Conservation (phyloP, 2,888 invertebrate species). For the Ectemnius lituratus region DNA sequence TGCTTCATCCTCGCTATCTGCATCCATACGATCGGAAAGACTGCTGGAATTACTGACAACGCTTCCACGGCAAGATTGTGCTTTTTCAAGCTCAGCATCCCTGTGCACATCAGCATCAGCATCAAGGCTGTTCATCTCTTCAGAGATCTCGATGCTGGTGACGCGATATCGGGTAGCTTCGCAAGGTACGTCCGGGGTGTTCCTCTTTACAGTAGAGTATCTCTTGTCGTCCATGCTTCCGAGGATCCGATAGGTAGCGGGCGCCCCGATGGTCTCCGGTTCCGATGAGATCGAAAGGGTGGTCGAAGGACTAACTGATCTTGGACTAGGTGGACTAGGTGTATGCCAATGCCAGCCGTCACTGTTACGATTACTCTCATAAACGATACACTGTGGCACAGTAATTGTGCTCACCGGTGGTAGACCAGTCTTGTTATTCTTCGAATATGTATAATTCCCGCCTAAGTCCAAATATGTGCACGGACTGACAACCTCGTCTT, state of each 20-base stretch:
- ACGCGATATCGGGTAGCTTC: conserved; percentile 20
- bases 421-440: conserved; percentile 63
- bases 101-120: conserved; percentile 25
- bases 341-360: conserved; percentile 77
- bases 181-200: conserved; percentile 9
- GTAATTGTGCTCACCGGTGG: conserved; percentile 67
- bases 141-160: conserved; percentile 42
- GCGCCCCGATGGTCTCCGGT: conserved; percentile 56
- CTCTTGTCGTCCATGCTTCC: conserved; percentile 42
- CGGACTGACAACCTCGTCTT: conserved; percentile 65
- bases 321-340: conserved; percentile 73
- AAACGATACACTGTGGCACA: conserved; percentile 56
- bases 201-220: conserved; percentile 27
- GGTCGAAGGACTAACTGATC: conserved; percentile 73
- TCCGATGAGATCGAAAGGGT: conserved; percentile 70
- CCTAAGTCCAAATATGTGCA: conserved; percentile 71
- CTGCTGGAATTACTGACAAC: conserved; percentile 65
- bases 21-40: conserved; percentile 64
- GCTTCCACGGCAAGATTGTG: conserved; percentile 60
- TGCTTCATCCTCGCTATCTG: conserved; percentile 64
- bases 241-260: conserved; percentile 40
- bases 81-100: conserved; percentile 48
- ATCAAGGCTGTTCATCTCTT: conserved; percentile 49
- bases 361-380: conserved; percentile 69
- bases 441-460: conserved; percentile 63